phyloP scores from a whole-genome alignment of 2,113 vertebrate genomes.

The Alligator mississippiensis region DNA sequence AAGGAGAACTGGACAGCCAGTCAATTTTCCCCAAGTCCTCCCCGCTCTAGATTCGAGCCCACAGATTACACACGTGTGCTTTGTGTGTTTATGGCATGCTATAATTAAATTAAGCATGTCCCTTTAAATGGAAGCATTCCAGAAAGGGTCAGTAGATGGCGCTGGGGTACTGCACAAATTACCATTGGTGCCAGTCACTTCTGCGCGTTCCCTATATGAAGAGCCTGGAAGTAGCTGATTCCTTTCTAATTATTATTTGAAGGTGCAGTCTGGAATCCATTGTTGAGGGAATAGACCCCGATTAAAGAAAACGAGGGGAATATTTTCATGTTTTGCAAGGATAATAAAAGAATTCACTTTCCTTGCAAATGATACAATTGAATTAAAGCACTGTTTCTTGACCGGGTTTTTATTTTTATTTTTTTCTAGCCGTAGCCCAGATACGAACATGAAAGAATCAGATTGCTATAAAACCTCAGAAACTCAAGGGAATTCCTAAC shows the following conservation, averaged over 20 bases:
- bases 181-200: background rate
- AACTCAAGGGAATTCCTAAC: slow-evolving; percentile 52
- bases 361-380: background rate
- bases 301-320: slow-evolving; percentile 37
- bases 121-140: slow-evolving; percentile 39
- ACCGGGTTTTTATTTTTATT: background rate
- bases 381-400: background rate
- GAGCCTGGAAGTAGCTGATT: slow-evolving; percentile 13
- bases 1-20: background rate
- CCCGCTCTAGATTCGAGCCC: background rate
- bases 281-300: slow-evolving; percentile 23
- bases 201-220: background rate
- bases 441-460: background rate
- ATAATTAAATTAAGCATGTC: background rate
- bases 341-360: background rate
- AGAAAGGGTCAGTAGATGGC: slow-evolving; percentile 75
- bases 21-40: background rate
- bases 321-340: slow-evolving; percentile 44
- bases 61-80: background rate
- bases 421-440: background rate
- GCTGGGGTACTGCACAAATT: slow-evolving; percentile 69
- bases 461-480: slow-evolving; percentile 20
- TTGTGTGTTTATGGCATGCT: background rate
- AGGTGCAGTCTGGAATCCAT: slow-evolving; percentile 55
- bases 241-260: slow-evolving; percentile 66